Evolutionary conservation across 2,888 invertebrate genomes (phyloP), one percentile per base, ranked within the genome.

Genomic region (Cantharis lateralis): DNA sequence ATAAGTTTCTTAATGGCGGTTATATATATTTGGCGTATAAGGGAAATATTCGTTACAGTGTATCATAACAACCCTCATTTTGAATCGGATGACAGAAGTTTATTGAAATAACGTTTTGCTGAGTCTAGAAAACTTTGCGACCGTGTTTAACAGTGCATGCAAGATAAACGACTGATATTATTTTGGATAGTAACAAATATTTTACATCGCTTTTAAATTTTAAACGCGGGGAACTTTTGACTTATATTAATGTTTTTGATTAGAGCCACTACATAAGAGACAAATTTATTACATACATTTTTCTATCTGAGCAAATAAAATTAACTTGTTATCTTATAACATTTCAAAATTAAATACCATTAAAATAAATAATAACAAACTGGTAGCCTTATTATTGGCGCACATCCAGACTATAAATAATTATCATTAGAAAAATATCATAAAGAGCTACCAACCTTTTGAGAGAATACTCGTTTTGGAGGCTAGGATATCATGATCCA

Each of bases 21-120:
- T 28, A 28, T 74, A 77, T 76, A 72, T 69, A 64, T 48, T 48
- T 15, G 74, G 24, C 18, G 20, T 69, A 78, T 62, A 72, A 70
- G 80, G 80, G 80, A 83, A 82, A 75, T 82, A 80, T 82, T 82
- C 79, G 81, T 82, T 78, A 79, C 83, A 82, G 79, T 81, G 79
- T 81, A 81, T 82, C 80, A 80, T 80, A 81, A 81, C 79, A 83
- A 80, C 82, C 84, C 83, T 76, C 80, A 83, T 84, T 84, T 84
- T 83, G 82, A 82, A 83, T 82, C 81, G 82, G 83, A 84, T 83
- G 84, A 84, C 83, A 84, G 82, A 83, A 83, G 84, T 83, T 84
- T 84, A 84, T 84, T 84, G 84, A 84, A 84, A 84, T 83, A 84
- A 83, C 83, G 83, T 84, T 84, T 82, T 82, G 84, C 83, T 84